Base-by-base conservation (phyloP, 2,113 vertebrate genomes). In the Hippocampus zosterae region DNA sequence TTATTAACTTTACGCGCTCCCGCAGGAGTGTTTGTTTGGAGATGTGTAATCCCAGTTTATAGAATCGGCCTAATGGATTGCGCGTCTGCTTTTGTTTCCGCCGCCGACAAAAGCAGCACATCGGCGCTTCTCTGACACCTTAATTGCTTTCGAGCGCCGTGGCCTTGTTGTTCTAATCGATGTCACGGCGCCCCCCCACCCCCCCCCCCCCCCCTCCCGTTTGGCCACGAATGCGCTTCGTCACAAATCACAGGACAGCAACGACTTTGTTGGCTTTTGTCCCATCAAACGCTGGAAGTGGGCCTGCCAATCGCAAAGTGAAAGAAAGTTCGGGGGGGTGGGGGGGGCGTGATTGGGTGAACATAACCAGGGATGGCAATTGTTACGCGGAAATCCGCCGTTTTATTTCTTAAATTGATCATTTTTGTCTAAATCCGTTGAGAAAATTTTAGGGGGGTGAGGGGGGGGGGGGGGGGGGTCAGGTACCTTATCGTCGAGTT, bases 141-240 rank as follows among this genome's bases (percentile, higher is more conserved):
- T 84, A 81, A 81, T 82, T 81, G 75, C 73, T 77, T 75, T 79
- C 68, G 77, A 84, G 71, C 77, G 48, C 59, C 76, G 80, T 78
- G 33, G 69, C 74, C 52, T 69, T 65, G 78, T 75, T 37, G 72
- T 78, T 79, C 33, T 76, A 73, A 88, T 86, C 81, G 67, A 73
- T 77, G 77, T 80, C 76, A 73, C 59, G n/a, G 76, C 69, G 46
- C 50, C 50, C n/a, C n/a, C n/a, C n/a, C n/a, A n/a, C n/a, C n/a
- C n/a, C n/a, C n/a, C n/a, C n/a, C n/a, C n/a, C n/a, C n/a, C n/a
- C n/a, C n/a, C n/a, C n/a, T 29, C 71, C 72, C 41, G 68, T 75
- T 75, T 44, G 23, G 42, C 11, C 5, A 72, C 41, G 71, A 78
- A 80, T 69, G 73, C 23, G 70, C 56, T 71, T 82, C 19, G 29